A percentile compares a stretch with the other conserved stretches of the same genome.
phyloP scores from a whole-genome alignment of 2,113 vertebrate species.

The Nannospalax galili region DNA sequence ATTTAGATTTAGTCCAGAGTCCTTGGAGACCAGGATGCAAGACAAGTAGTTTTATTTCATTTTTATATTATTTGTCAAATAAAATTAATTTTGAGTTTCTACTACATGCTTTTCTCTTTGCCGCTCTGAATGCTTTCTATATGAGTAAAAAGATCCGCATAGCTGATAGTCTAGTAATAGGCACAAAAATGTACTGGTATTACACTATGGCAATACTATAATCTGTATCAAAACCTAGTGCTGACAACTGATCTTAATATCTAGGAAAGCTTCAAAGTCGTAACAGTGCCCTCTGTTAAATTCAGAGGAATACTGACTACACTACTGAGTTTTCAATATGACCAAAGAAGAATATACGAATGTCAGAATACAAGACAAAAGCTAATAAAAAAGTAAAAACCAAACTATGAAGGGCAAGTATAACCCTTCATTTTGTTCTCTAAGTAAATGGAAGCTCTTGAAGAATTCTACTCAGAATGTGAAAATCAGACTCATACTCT shows the following conservation, averaged over 20 bases:
- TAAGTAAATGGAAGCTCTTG: not conserved
- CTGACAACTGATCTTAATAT: not conserved
- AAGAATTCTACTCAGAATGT: slow-evolving; percentile 17
- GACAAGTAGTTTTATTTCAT: slow-evolving; percentile 28
- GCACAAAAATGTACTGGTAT: not conserved
- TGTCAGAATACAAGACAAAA: slow-evolving; percentile 11
- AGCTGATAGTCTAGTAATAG: not conserved
- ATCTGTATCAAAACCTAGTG: not conserved
- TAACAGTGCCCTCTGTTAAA: not conserved
- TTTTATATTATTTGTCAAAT: slow-evolving; percentile 24
- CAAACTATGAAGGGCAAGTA: not conserved
- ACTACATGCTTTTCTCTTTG: not conserved
- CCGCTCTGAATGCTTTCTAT: not conserved
- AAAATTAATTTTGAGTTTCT: not conserved
- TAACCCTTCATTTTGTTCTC: not conserved
- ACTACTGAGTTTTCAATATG: not conserved
- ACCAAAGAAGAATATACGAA: slow-evolving; percentile 35
- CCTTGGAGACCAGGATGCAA: not conserved
- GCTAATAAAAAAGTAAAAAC: not conserved
- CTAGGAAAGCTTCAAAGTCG: slow-evolving; percentile 7
- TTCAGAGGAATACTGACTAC: not conserved
- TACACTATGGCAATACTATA: not conserved
- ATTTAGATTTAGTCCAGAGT: not conserved
- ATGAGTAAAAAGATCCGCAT: not conserved
- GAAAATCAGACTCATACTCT: not conserved